phyloP scores from a whole-genome alignment of 2,888 invertebrate genomes.

The Ommatoiulus sabulosus region DNA sequence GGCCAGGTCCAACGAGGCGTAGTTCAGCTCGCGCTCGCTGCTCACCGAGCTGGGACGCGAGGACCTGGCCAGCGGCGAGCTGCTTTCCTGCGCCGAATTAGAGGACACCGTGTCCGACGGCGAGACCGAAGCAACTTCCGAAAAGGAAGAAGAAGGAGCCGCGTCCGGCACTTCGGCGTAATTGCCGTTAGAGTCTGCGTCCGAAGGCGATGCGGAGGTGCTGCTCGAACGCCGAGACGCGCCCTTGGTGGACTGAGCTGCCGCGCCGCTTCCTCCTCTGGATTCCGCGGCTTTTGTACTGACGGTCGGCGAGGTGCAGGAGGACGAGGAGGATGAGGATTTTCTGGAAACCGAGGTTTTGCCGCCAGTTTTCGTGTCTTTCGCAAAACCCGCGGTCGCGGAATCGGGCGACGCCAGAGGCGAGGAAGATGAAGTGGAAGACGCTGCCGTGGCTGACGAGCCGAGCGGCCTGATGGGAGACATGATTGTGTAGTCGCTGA shows the following conservation, averaged over 20 bases:
- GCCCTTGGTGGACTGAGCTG: neutral
- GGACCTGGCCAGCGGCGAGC: neutral
- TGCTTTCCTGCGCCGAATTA: neutral
- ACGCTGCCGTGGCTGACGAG: neutral
- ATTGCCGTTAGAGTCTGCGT: constrained; percentile 13
- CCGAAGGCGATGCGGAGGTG: neutral
- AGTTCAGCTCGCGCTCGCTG: constrained; percentile 70
- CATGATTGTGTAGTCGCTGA: constrained; percentile 47
- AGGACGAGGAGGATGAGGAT: no score
- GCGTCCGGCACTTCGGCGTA: neutral
- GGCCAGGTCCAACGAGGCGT: constrained; percentile 66
- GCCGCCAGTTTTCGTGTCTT: neutral
- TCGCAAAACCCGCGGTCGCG: neutral
- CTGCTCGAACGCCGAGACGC: neutral
- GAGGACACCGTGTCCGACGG: neutral
- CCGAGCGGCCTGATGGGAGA: neutral
- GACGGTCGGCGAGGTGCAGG: no score
- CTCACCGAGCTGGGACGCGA: constrained; percentile 64
- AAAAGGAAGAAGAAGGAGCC: neutral
- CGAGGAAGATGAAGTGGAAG: neutral
- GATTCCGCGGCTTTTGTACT: no score
- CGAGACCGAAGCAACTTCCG: neutral
- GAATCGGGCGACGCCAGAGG: neutral
- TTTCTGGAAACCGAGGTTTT: neutral
- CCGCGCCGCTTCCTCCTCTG: no score